Conservation (phyloP, 2,888 invertebrate species). For the Notodonta dromedarius region DNA sequence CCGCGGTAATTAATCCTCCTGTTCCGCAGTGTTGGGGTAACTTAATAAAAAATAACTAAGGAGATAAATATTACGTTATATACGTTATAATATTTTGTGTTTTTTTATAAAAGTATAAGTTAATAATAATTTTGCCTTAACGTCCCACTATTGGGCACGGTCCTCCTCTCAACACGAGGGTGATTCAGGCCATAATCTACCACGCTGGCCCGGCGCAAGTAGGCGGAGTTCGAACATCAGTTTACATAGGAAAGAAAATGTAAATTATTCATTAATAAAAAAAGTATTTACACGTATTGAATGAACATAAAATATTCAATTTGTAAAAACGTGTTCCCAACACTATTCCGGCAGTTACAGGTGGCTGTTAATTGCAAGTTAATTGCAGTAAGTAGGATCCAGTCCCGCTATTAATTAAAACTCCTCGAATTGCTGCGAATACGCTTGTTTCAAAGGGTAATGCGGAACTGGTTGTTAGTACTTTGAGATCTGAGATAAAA, state of each 20-base stretch:
- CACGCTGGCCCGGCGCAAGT: too few species aligned
- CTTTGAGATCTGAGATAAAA: neutral
- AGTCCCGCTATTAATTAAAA: constrained; percentile 36
- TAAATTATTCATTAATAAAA: too few species aligned
- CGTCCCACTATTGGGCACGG: too few species aligned
- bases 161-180: too few species aligned
- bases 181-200: too few species aligned
- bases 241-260: too few species aligned
- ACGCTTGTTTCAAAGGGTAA: constrained; percentile 11
- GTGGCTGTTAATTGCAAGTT: constrained; percentile 36
- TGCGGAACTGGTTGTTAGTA: neutral
- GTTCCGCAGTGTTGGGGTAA: neutral
- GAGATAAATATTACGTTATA: neutral
- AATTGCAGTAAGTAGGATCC: constrained; percentile 19
- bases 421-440: constrained; percentile 16
- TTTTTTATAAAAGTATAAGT: too few species aligned
- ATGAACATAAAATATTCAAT: too few species aligned
- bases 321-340: neutral
- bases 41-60: neutral
- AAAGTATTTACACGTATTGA: too few species aligned
- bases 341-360: constrained; percentile 30
- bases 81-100: too few species aligned
- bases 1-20: constrained; percentile 28
- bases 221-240: neutral
- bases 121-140: too few species aligned